Evolutionary conservation across 2,113 vertebrate species (phyloP).

Genomic region (Nycticebus coucang): DNA sequence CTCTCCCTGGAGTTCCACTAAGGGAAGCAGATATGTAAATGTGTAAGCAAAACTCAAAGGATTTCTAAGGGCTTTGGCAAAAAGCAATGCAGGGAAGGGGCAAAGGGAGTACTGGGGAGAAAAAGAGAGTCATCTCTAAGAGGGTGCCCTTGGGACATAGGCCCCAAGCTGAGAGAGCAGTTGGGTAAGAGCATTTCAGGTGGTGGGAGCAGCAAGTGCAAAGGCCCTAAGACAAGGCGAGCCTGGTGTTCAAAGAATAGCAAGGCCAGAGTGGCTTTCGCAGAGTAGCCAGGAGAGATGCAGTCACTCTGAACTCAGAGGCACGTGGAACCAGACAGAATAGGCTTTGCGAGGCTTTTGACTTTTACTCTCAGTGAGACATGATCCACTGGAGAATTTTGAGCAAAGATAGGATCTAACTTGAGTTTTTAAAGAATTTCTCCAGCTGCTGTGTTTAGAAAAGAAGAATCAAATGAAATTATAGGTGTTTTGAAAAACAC

Average conservation of each 20-base stretch:
- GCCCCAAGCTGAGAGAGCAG: not conserved
- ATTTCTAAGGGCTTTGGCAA: not conserved
- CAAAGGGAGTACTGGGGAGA: not conserved
- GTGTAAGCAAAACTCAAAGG: not conserved
- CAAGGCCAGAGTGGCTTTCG: not conserved
- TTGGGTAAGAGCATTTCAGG: not conserved
- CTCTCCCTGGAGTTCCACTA: not conserved
- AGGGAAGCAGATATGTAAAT: not conserved
- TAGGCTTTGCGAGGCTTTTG: not conserved
- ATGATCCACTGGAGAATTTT: not conserved
- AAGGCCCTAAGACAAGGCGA: not conserved
- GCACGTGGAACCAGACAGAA: not conserved
- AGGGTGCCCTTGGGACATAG: not conserved
- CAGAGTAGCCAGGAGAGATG: fast-evolving
- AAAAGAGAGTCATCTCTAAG: not conserved
- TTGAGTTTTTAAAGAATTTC: not conserved
- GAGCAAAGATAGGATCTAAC: not conserved
- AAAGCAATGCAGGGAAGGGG: not conserved
- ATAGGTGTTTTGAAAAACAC: not conserved
- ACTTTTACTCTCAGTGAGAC: not conserved
- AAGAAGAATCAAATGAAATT: not conserved
- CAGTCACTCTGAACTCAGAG: not conserved
- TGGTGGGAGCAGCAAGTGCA: not conserved
- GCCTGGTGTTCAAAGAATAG: not conserved
- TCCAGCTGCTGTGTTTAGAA: not conserved